Evolutionary conservation across 2,888 invertebrate genomes (phyloP).

Genomic region (Andrena flavipes): DNA sequence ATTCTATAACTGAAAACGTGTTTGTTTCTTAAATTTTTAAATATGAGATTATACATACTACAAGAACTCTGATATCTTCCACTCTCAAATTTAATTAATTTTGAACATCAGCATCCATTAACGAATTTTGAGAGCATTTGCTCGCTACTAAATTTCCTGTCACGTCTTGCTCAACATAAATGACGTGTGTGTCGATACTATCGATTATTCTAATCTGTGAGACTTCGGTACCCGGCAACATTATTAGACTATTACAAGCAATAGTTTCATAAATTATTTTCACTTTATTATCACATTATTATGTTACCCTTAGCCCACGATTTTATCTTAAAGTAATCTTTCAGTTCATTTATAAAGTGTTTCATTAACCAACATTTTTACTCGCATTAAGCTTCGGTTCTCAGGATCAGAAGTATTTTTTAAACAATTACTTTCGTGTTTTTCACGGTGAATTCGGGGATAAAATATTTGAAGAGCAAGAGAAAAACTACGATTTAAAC

Average conservation of each 20-base stretch:
- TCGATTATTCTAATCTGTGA: constrained; percentile 46
- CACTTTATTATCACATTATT: constrained; percentile 18
- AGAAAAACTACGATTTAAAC: background rate
- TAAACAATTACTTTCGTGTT: background rate
- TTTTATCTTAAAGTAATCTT: too few species aligned
- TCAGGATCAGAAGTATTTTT: too few species aligned
- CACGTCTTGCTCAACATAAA: constrained; percentile 53
- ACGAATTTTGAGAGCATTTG: constrained; percentile 66
- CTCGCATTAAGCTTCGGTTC: too few species aligned
- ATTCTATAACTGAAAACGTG: too few species aligned
- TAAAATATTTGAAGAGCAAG: too few species aligned
- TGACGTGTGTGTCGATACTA: constrained; percentile 40
- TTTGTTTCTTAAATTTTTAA: too few species aligned
- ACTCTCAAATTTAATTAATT: constrained; percentile 59
- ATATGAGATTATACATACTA: too few species aligned
- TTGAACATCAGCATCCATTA: constrained; percentile 47
- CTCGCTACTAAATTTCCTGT: constrained; percentile 67
- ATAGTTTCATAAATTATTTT: constrained; percentile 29
- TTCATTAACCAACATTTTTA: too few species aligned
- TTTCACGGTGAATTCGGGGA: too few species aligned
- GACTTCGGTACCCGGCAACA: constrained; percentile 32
- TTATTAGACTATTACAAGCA: constrained; percentile 31
- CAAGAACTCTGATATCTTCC: background rate
- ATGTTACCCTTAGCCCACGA: background rate
- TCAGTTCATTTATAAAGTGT: too few species aligned